Evolutionary conservation across 2,113 vertebrate genomes (phyloP), one percentile per base, ranked within the genome.

Genomic region (Bos indicus): DNA sequence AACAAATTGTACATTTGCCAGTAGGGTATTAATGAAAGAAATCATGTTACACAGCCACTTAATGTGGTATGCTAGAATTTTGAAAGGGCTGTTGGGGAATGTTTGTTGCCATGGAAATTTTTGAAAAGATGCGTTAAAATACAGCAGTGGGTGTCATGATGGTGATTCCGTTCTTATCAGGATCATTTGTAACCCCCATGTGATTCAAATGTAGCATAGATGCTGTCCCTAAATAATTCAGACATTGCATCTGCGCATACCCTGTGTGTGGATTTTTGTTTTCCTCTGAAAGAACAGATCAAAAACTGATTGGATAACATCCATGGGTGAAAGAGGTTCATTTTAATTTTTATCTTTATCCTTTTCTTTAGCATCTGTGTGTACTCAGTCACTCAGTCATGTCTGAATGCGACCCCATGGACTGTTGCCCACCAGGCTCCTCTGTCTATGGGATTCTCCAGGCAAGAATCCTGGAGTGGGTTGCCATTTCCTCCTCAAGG

Each of bases 1-100:
- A n/a, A 7, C n/a, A 28, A 15, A 26, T 4, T 9, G 0, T 30
- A 33, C 17, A 8, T 13, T 80, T 5, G 7, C 17, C 5, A 16
- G 74, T 8, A 13, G 23, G 23, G 30, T 5, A n/a, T 1, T 16
- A n/a, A 30, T 23, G 57, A 30, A 52, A 19, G 48, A 52, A 33
- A 46, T 40, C 3, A 3, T 4, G 5, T 28, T 5, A n/a, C 54
- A 13, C 0, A 9, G 5, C 52, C 11, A 26, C 40, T 56, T 26
- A 2, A 5, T 14, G 21, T 46, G 4, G 21, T 40, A 0, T 14
- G 6, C 8, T 16, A 2, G 52, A 43, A 25, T 23, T 16, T 2
- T 23, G 48, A 36, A 21, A 23, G 46, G 21, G 33, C 57, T 13
- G 16, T 2, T 8, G 6, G 25, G 33, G 78, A 8, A 52, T 1